Evolutionary conservation across 2,888 invertebrate species (phyloP), one percentile per base, ranked within the genome.

Genomic region (Andrena fulva): DNA sequence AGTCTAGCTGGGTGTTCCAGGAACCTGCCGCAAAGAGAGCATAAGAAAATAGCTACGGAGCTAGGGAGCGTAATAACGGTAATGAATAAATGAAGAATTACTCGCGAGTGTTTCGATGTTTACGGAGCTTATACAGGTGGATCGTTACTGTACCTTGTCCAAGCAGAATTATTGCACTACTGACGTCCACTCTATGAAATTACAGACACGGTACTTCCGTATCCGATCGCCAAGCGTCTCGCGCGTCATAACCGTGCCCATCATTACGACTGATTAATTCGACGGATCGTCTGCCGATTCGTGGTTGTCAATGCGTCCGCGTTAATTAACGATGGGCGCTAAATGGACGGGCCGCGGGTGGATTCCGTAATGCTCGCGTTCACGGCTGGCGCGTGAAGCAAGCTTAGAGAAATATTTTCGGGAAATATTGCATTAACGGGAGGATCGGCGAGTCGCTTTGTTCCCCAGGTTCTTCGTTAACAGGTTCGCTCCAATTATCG

Each of bases 311-410:
- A 85, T 80, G 66, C 50, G 60, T 76, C 42, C 73, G 56, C 48
- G 69, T 78, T 80, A 80, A 84, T 87, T 86, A 86, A 79, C 76
- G 80, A 79, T 75, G 71, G 50, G 1, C 54, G 50, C 50, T 76
- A 80, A 79, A 87, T 76, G 31, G 62, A 69, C 33, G 67, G 54
- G 69, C 33, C 50, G 20, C 48, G 33, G 16, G 2, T 5, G 20
- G 29, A 16, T 52, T 27, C 24, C 27, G 24, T 59, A 2, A n/a
- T 33, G 20, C 0, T 24, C 33, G 6, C 52, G 73, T 64, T 35
- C 69, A 42, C 24, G 35, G 8, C 6, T 27, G 16, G 50, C 16
- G 27, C n/a, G 33, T 10, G 29, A 70, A 60, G 68, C 24, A 16
- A 6, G 16, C 10, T 50, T n/a, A 8, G 16, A 8, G 48, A 10